Conservation (phyloP, 2,113 vertebrate genomes). For the Fukomys damarensis region DNA sequence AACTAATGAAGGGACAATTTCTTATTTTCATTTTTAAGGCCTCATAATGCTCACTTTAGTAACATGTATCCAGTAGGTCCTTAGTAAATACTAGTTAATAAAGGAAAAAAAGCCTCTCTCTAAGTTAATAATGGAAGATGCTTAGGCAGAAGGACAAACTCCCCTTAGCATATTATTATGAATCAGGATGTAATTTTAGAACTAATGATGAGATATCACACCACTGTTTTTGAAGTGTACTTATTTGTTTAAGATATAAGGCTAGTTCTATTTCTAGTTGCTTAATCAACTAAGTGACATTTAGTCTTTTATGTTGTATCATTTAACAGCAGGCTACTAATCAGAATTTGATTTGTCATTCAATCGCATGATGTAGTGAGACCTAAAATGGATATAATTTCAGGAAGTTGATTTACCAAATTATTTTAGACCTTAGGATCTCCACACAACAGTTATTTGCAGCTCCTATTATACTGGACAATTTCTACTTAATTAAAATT, state of each 20-base stretch:
- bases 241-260: slow-evolving; percentile 52
- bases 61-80: not conserved
- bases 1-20: not conserved
- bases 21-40: not conserved
- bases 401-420: slow-evolving; percentile 69
- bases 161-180: not conserved
- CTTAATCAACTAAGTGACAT: slow-evolving; percentile 65
- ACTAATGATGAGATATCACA: not conserved
- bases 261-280: slow-evolving; percentile 49
- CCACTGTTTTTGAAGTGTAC: slow-evolving; percentile 32
- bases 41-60: not conserved
- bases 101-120: not conserved
- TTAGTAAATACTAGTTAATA: not conserved
- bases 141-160: not conserved
- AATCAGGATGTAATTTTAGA: not conserved
- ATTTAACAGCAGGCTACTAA: slow-evolving; percentile 72
- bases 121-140: not conserved
- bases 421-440: slow-evolving; percentile 67
- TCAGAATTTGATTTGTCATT: slow-evolving; percentile 73
- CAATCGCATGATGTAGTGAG: slow-evolving; percentile 63
- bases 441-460: slow-evolving; percentile 56
- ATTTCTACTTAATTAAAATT: slow-evolving; percentile 77
- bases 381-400: slow-evolving; percentile 69
- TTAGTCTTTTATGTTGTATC: slow-evolving; percentile 66
- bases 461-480: slow-evolving; percentile 64